A percentile compares a stretch with the other conserved stretches of the same genome.
phyloP scores from a whole-genome alignment of 2,888 invertebrate species.

The Lepidocyrtoides sp. region DNA sequence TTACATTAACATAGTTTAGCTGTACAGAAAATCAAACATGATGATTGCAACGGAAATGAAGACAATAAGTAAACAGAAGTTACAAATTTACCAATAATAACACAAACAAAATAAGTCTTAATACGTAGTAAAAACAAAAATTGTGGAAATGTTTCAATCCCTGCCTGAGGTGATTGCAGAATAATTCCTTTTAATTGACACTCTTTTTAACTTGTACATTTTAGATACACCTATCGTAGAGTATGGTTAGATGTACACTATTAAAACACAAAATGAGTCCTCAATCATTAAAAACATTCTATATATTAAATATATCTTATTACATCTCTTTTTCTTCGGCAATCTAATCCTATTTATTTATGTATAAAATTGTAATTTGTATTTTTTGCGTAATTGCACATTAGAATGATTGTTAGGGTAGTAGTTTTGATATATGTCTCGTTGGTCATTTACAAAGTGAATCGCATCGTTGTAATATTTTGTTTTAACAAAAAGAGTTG shows the following conservation, averaged over 20 bases:
- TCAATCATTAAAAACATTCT: too few relatives aligned
- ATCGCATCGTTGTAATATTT: neutral
- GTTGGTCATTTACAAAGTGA: slow-evolving; percentile 23
- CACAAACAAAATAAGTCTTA: slow-evolving; percentile 33
- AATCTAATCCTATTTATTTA: neutral
- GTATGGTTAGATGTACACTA: neutral
- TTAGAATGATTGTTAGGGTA: slow-evolving; percentile 54
- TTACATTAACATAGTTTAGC: too few relatives aligned
- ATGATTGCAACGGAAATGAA: neutral
- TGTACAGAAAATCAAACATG: neutral
- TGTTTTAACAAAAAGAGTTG: neutral
- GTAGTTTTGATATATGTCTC: slow-evolving; percentile 53
- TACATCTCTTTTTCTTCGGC: neutral
- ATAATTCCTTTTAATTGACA: neutral
- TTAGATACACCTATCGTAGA: neutral
- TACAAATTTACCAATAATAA: neutral
- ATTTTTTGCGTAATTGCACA: slow-evolving; percentile 45
- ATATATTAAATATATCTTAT: too few relatives aligned
- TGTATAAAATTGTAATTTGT: slow-evolving; percentile 20
- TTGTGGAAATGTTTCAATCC: slow-evolving; percentile 33
- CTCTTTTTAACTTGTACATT: neutral
- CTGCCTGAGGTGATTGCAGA: neutral
- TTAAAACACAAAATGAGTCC: neutral
- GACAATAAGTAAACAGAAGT: too few relatives aligned
- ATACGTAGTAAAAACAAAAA: too few relatives aligned